phyloP scores from a whole-genome alignment of 2,113 vertebrate species.

The Glareola pratincola region DNA sequence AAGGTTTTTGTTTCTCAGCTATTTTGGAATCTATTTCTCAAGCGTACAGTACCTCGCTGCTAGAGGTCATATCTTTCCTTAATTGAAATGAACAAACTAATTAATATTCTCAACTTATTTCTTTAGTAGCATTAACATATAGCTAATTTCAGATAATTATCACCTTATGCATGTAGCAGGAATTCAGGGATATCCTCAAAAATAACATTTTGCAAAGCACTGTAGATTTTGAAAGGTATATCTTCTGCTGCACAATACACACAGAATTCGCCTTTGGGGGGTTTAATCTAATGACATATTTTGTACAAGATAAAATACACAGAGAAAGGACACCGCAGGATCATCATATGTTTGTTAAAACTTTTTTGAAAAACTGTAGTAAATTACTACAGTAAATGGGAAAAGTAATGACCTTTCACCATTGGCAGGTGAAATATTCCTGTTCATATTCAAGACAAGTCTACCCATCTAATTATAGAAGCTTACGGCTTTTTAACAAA shows the following conservation, averaged over 20 bases:
- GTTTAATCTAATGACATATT: neutral
- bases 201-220: neutral
- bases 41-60: neutral
- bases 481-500: neutral
- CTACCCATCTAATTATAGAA: neutral
- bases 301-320: neutral
- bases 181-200: neutral
- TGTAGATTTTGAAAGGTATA: neutral
- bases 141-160: neutral
- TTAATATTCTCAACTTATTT: neutral
- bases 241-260: neutral
- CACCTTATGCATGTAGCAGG: neutral
- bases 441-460: neutral
- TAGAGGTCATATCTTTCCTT: neutral
- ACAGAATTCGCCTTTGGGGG: neutral
- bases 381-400: neutral
- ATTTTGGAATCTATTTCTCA: neutral
- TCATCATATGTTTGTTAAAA: neutral
- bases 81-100: neutral
- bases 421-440: neutral
- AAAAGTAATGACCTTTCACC: neutral
- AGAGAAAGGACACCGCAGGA: neutral
- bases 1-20: neutral
- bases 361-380: neutral
- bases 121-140: neutral